Base-by-base conservation (phyloP, 2,113 vertebrate species). In the Phaetusa simplex region DNA sequence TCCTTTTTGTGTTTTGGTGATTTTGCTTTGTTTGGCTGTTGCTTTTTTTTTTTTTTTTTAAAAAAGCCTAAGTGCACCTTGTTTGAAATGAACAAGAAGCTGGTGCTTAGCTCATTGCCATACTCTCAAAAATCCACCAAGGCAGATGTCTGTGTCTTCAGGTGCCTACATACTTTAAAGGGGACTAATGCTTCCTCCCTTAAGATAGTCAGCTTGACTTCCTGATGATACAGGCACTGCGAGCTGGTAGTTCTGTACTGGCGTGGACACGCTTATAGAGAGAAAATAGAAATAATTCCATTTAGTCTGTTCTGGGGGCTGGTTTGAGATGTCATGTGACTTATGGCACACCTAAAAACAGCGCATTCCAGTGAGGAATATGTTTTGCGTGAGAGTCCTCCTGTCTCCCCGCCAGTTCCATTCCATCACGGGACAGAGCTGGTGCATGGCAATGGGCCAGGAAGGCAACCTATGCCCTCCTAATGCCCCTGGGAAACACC, bases 391-490 rank as follows among this genome's bases (percentile, higher is more conserved):
- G 16, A 55, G 78, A 83, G 52, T 17, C n/a, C 30, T 66, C 59
- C 29, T 18, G 20, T 11, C 24, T 52, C 5, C 9, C 5, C 8
- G 15, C 19, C 7, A 20, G 0, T 49, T 55, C 24, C 14, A 5
- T 66, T 40, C 53, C 20, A 9, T 56, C 12, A 15, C 3, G 1
- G 47, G 43, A 26, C 2, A 43, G n/a, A 73, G 53, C 26, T 64
- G 38, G 16, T 70, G 47, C 14, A 2, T n/a, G 45, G 55, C 43
- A 43, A 22, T 14, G 22, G 36, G 32, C n/a, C 27, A 19, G 52
- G 45, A 67, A 55, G 53, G 53, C 18, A 36, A 17, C 16, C 2
- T 20, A 4, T 0, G 2, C 12, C 27, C 32, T 55, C 18, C 5
- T 22, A 2, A 23, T 13, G 19, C 19, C 26, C 40, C 38, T 61